Evolutionary conservation across 2,888 invertebrate genomes (phyloP), one percentile per base, ranked within the genome.

Genomic region (Drosophila putrida): DNA sequence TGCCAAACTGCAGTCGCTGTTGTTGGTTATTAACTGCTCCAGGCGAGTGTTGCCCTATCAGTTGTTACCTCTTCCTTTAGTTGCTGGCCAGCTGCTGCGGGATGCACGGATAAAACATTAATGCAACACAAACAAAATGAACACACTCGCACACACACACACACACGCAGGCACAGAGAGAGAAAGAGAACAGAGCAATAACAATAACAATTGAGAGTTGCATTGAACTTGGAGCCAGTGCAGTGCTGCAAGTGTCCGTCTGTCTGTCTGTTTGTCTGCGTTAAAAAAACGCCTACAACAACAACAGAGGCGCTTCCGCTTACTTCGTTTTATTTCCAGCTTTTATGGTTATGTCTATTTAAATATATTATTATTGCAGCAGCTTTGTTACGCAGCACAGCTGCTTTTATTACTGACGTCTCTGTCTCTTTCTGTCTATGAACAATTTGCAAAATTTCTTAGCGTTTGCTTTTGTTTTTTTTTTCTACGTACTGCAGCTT

Each of bases 1-100:
- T 80, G 92, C 90, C 91, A 91, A 20, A 20, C 91, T 62, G 71
- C 73, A 60, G 59, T 55, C 20, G 3, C 20, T 20, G 20, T 20
- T 20, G 44, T 36, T 39, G 50, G 28, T 39, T 47, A 41, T 9
- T 46, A 57, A 59, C 63, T 71, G 61, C 69, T 59, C 55, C 65
- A 46, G 62, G 61, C 65, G 58, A 59, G 38, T 61, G 60, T 67
- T 55, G 41, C 49, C 33, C 51, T 63, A n/a, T 59, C 38, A 28
- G 53, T 44, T 43, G 58, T 54, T 54, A 20, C 43, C 46, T 53
- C 43, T 69, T 53, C 43, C 51, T 47, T 74, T 47, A 44, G 13
- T 54, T 41, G 31, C 25, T 51, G 47, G 57, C 13, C 62, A 62
- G 67, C 53, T 63, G 59, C 77, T 78, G 63, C 60, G 46, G 59